Evolutionary conservation across 2,113 vertebrate genomes (phyloP).

Genomic region (Hirundichthys speculiger): DNA sequence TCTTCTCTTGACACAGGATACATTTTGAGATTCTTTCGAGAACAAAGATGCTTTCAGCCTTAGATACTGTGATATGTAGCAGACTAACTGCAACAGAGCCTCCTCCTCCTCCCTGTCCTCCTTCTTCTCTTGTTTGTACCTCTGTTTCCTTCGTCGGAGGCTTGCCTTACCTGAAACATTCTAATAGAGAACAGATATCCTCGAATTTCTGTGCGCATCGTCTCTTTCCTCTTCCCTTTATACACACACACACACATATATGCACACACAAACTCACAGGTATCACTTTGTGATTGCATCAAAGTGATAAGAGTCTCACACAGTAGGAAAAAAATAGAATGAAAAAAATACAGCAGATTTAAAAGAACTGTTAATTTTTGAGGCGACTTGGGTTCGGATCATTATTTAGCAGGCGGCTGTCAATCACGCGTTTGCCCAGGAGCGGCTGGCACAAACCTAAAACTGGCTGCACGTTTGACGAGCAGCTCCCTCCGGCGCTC

Average conservation of each 20-base stretch:
- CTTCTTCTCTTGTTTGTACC: slow-evolving; percentile 80
- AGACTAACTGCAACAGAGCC: slow-evolving; percentile 85
- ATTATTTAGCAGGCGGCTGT: slow-evolving; percentile 43
- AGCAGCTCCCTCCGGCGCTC: slow-evolving; percentile 38
- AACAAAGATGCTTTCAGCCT: slow-evolving; percentile 87
- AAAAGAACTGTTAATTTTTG: slow-evolving; percentile 62
- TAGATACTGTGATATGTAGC: slow-evolving; percentile 87
- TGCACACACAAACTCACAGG: slow-evolving; percentile 26
- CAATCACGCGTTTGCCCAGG: slow-evolving; percentile 38
- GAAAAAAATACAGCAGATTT: slow-evolving; percentile 39
- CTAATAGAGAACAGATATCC: slow-evolving; percentile 99
- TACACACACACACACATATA: slow-evolving; percentile 43
- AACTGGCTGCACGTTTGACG: slow-evolving; percentile 44
- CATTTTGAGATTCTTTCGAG: slow-evolving; percentile 90
- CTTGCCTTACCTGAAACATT: slow-evolving; percentile 92
- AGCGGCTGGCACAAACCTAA: slow-evolving; percentile 34
- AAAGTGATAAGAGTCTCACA: slow-evolving; percentile 65
- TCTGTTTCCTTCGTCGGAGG: slow-evolving; percentile 82
- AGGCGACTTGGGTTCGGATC: slow-evolving; percentile 73
- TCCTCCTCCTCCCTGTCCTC: slow-evolving; percentile 61
- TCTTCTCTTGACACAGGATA: slow-evolving; percentile 84
- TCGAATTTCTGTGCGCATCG: slow-evolving; percentile 90
- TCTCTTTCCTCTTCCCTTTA: slow-evolving; percentile 64
- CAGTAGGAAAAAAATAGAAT: slow-evolving; percentile 49
- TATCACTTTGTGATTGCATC: slow-evolving; percentile 65